Base-by-base conservation (phyloP, 1,140 invertebrate genomes). In the Ephestia elutella region DNA sequence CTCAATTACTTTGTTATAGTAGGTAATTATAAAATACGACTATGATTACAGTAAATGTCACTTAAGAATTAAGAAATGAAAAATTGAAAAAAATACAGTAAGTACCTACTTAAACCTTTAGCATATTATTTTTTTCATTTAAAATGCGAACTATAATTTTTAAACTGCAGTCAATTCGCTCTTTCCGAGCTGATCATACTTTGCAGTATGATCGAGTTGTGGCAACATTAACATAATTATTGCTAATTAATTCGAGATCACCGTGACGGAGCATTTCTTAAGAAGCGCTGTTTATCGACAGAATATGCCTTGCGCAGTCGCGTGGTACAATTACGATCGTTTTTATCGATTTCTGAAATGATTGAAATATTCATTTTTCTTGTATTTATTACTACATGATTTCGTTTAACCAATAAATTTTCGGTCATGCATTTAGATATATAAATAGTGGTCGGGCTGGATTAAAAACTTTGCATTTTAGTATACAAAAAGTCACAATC, bases 161-260 rank as follows among this genome's bases (percentile, higher is more conserved):
- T 13, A 44, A 44, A 44, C 38, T 15, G 15, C 38, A 15, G 3
- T 5, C 38, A 15, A 32, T 7, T 44, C 38, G 38, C 13, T 17
- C 38, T 35, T 35, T 44, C 38, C 1, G 38, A 44, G 38, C 13
- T 7, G 8, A 38, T 38, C 7, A 44, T 15, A 44, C 10, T 44
- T n/a, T 15, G 38, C 9, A 35, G 32, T 35, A 5, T 2, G 32
- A 25, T 25, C 21, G 38, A 17, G 7, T 44, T 15, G 13, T 44
- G 13, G 38, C 15, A 44, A 67, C 63, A 80, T 77, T 80, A 75
- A 59, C 69, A 77, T 80, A 66, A 80, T 77, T 71, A 69, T 71
- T 51, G 60, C 50, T 71, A 71, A 75, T 80, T 77, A 78, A 68
- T 70, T 62, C 54, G 56, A 65, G 71, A 73, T 56, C 49, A 70